Percentiles rank a stretch among this genome's conserved stretches.
Evolutionary conservation across 2,797 vertebrate species (phyloP).

Genomic region (Notoglanidium macrostoma): DNA sequence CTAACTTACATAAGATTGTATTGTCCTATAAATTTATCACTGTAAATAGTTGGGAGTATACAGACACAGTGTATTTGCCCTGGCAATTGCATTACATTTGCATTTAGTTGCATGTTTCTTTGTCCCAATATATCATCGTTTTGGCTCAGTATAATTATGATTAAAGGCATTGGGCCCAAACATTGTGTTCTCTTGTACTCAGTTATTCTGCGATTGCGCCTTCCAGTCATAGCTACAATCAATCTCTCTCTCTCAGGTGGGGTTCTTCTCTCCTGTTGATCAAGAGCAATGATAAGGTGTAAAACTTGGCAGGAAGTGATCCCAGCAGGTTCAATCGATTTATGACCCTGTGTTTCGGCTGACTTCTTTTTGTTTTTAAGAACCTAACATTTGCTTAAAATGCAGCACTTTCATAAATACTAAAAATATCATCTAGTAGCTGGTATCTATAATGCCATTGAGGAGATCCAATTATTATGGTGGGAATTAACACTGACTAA

Average conservation of each 20-base stretch:
- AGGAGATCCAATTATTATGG: not conserved
- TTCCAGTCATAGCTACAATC: not conserved
- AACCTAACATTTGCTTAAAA: not conserved
- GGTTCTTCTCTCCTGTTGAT: slow-evolving; percentile 11
- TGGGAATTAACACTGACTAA: not conserved
- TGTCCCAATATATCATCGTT: slow-evolving; percentile 62
- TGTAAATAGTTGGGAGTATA: slow-evolving; percentile 62
- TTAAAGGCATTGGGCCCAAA: slow-evolving; percentile 61
- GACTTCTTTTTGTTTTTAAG: not conserved
- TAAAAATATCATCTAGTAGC: not conserved
- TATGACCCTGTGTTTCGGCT: not conserved
- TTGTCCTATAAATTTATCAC: slow-evolving; percentile 55
- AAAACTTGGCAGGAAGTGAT: not conserved
- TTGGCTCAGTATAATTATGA: slow-evolving; percentile 61
- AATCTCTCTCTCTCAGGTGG: not conserved
- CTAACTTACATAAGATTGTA: slow-evolving; percentile 51
- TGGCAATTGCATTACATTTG: slow-evolving; percentile 61
- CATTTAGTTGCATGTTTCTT: slow-evolving; percentile 66
- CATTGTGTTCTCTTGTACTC: slow-evolving; percentile 40
- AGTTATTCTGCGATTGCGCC: slow-evolving; percentile 1
- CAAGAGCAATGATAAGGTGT: not conserved
- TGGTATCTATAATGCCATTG: not conserved
- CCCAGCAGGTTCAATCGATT: not conserved
- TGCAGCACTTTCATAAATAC: not conserved
- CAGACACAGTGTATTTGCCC: slow-evolving; percentile 55